Evolutionary conservation across 2,797 vertebrate species (phyloP).

Genomic region (Myotis vivesi): DNA sequence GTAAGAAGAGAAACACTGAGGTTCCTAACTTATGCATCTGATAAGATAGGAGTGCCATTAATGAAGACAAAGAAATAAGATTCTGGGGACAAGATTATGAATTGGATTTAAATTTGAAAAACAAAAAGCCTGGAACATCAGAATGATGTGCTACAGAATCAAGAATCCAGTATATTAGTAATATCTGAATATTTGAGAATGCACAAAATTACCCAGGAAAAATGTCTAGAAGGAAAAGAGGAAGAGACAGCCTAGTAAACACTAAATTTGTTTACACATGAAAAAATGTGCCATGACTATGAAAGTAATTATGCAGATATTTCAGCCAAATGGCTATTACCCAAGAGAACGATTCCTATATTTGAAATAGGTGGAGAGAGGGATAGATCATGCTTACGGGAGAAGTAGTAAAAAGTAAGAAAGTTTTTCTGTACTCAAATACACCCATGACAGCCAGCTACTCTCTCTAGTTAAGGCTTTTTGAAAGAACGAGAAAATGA

Average conservation of each 20-base stretch:
- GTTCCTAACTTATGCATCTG: neutral
- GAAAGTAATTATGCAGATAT: neutral
- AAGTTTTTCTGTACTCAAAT: neutral
- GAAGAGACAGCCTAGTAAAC: neutral
- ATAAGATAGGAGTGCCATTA: neutral
- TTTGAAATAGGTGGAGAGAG: neutral
- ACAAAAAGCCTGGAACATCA: neutral
- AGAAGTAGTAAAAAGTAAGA: neutral
- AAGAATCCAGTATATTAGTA: neutral
- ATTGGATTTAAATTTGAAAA: neutral
- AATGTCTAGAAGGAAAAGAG: neutral
- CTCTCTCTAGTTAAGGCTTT: neutral
- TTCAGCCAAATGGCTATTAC: neutral
- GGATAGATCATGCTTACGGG: neutral
- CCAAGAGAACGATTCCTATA: neutral
- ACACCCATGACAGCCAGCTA: neutral
- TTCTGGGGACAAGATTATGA: neutral
- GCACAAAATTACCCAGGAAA: neutral
- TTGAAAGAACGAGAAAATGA: neutral
- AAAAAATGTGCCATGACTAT: neutral
- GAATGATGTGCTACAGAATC: neutral
- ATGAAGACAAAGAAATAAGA: neutral
- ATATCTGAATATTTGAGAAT: conserved; percentile 12
- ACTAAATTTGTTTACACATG: neutral
- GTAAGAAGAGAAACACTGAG: neutral